Base-by-base conservation (phyloP, 2,888 invertebrate genomes). In the Bugula neritina region DNA sequence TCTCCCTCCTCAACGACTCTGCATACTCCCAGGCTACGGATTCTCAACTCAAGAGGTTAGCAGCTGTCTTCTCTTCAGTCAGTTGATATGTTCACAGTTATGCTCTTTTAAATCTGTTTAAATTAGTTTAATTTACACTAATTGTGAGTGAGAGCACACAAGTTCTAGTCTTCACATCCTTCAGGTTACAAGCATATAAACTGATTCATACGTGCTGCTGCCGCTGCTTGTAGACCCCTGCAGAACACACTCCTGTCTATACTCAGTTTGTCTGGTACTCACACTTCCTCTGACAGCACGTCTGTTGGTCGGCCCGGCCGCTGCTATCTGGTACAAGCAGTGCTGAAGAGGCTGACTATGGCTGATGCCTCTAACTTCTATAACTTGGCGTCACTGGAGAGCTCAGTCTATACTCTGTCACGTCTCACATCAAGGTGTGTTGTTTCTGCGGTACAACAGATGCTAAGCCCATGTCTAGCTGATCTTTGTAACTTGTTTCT, bases 361-460 rank as follows among this genome's bases (percentile, higher is more conserved):
- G 79, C 80, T 23, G 82, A 82, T 74, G 81, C 81, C 21, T 79
- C 81, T 5, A 81, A 83, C 72, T 82, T 82, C 75, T 82, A 83
- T 74, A 83, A 83, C 72, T 78, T 83, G 69, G 80, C 82, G n/a
- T 79, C 81, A 3, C 77, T 83, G 31, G 82, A 83, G 75, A 79
- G 80, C 35, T 80, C 81, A 3, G 77, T 83, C 1, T 75, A 78
- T 43, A 80, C 79, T 74, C 77, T 83, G 5, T 79, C 81, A 80
- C 81, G 82, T 72, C 76, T 83, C 69, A 82, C 82, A 17, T 80
- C 83, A 27, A 82, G 82, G 83, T 82, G 72, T 71, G 73, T 63
- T 27, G 35, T 10, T 69, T 27, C 17, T 27, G 69, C 10, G 5
- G 58, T 25, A 13, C 35, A n/a, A 5, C 29, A n/a, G 21, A 27